These are phyloP conservation scores for Sitobion miscanthi DNA, from an alignment of 1,140 invertebrate genomes.

Conservation along the genomic window DNA sequence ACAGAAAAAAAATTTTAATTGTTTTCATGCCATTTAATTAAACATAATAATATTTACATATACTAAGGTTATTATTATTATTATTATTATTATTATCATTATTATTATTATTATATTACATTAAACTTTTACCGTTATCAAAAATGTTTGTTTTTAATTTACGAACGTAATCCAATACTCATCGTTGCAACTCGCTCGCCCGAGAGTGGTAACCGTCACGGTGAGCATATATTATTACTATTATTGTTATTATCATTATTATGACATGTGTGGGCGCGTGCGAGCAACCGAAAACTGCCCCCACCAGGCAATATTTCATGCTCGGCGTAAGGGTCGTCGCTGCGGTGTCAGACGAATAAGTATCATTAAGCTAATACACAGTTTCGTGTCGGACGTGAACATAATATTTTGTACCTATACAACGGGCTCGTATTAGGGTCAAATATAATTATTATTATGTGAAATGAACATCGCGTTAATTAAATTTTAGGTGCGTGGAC, in stretches of 20 bases:
- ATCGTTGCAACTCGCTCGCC: neutral
- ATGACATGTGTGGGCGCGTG: conserved; percentile 8
- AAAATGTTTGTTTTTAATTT: neutral
- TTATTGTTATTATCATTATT: neutral
- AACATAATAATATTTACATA: conserved; percentile 1
- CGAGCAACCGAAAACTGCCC: neutral
- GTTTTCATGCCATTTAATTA: neutral
- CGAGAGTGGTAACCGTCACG: neutral
- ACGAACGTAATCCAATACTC: neutral
- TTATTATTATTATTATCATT: neutral
- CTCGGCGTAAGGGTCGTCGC: neutral
- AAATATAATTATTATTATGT: conserved; percentile 9
- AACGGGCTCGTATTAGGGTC: neutral
- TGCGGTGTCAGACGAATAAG: neutral
- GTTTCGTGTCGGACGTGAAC: neutral
- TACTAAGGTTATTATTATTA: neutral
- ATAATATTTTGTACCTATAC: neutral
- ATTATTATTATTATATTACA: conserved; percentile 2
- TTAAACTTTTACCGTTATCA: conserved; percentile 16
- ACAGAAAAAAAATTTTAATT: neutral
- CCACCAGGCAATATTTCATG: neutral
- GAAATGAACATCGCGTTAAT: conserved; percentile 9
- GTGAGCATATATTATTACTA: neutral
- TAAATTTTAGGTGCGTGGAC: neutral
- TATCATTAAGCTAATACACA: conserved; percentile 3